Evolutionary conservation across 2,113 vertebrate genomes (phyloP).

Genomic region (Festucalex cinctus): DNA sequence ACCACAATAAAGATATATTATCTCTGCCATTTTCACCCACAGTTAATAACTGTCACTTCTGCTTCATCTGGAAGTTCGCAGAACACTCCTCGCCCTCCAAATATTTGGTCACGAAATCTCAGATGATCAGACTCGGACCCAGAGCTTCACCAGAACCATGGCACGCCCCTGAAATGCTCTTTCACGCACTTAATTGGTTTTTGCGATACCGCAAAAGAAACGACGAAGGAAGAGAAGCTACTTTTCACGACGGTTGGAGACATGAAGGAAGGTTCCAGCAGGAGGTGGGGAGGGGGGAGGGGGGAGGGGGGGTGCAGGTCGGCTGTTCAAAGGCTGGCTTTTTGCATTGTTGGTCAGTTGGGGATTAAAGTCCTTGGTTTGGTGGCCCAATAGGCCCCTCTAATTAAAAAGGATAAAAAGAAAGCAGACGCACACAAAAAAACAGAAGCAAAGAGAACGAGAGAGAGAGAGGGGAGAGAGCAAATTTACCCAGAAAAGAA

Average conservation of each 20-base stretch:
- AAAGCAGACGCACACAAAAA: conserved; percentile 63
- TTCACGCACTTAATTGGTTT: conserved; percentile 38
- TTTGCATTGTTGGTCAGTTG: conserved; percentile 77
- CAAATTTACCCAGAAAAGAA: conserved; percentile 69
- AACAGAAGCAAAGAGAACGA: conserved; percentile 70
- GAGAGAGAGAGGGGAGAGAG: conserved; percentile 63
- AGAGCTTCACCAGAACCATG: conserved; percentile 27
- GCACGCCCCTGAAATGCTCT: conserved; percentile 44
- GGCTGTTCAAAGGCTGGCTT: conserved; percentile 77
- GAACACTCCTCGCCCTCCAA: neutral
- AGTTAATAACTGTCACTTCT: neutral
- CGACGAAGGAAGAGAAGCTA: conserved; percentile 25
- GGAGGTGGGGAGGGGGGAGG: conserved; percentile 36
- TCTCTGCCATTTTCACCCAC: neutral
- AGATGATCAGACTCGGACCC: conserved; percentile 30
- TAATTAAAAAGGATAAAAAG: conserved; percentile 79
- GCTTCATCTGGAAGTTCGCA: neutral
- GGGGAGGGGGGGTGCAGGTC: conserved; percentile 43
- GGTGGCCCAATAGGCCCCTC: conserved; percentile 70
- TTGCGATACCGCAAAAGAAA: conserved; percentile 35
- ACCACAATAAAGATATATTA: neutral
- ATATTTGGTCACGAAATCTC: conserved; percentile 1
- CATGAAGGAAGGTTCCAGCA: conserved; percentile 48
- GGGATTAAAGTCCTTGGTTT: conserved; percentile 72
- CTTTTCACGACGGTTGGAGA: conserved; percentile 43